Percentiles rank a stretch among this genome's conserved stretches.
Conservation (phyloP, 2,113 vertebrate species). For the Hemiscyllium ocellatum region DNA sequence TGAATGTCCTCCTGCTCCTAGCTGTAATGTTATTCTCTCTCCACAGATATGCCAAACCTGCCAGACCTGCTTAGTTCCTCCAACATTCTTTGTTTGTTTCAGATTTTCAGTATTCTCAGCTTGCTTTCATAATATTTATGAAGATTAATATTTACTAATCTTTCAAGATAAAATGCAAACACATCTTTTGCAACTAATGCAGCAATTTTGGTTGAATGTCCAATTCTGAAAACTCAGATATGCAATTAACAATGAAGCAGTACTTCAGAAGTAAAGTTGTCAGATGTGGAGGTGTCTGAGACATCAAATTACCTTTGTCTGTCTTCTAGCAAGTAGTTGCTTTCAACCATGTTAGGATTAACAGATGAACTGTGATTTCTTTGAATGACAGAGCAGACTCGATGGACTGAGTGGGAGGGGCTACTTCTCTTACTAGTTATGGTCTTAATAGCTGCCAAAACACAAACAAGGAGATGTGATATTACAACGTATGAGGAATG, state of each 20-base stretch:
- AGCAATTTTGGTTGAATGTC: background rate
- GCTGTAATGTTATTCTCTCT: too few species aligned
- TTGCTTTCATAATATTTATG: background rate
- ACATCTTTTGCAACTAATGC: background rate
- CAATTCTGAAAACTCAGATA: background rate
- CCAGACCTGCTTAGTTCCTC: too few species aligned
- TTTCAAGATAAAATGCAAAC: background rate
- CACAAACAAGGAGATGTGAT: background rate
- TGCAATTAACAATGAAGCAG: background rate
- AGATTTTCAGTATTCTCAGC: too few species aligned
- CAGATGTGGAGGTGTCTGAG: background rate
- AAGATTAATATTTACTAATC: background rate
- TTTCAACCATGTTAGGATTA: background rate
- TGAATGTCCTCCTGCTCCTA: too few species aligned
- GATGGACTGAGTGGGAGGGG: too few species aligned
- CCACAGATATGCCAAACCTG: too few species aligned
- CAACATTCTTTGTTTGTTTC: too few species aligned
- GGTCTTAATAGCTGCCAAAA: background rate
- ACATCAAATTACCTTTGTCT: background rate
- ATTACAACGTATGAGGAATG: background rate
- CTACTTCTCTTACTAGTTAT: too few species aligned
- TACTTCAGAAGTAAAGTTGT: background rate
- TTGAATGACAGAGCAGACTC: too few species aligned
- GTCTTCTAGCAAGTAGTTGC: background rate
- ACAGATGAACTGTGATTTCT: too few species aligned